Percentiles rank a stretch among this genome's conserved stretches.
These are phyloP conservation scores for Conus betulinus DNA, from an alignment of 1,140 invertebrate genomes.

Conservation along the genomic window DNA sequence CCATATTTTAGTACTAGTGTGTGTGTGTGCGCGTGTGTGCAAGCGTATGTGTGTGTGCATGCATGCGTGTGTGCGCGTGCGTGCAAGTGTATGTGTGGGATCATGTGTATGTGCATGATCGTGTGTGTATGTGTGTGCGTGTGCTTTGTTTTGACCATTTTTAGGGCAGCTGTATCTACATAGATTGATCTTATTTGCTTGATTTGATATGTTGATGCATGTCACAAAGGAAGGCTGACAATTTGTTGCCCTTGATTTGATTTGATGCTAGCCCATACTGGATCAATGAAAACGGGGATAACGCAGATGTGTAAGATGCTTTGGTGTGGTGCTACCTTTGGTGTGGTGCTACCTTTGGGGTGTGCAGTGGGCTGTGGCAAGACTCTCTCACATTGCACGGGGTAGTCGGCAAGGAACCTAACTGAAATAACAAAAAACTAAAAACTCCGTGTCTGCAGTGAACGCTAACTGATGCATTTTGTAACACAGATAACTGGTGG, in stretches of 20 bases:
- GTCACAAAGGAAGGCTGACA: no score
- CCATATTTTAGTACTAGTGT: neutral
- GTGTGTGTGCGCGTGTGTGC: neutral
- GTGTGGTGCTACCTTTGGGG: neutral
- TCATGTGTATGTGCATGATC: conserved; percentile 4
- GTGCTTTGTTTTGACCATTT: no score
- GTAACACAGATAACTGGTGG: no score
- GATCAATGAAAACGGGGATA: no score
- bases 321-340: neutral
- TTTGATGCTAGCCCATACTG: no score
- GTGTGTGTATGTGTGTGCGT: neutral
- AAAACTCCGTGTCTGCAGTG: no score
- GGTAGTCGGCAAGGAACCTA: neutral
- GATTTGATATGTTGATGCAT: no score
- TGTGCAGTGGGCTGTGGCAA: neutral
- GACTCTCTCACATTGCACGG: neutral
- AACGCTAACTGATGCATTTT: no score
- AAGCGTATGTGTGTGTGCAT: neutral
- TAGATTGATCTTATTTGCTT: no score
- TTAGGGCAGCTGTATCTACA: neutral
- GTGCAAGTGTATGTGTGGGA: neutral
- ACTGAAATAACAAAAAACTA: no score
- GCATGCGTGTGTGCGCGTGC: neutral
- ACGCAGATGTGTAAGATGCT: neutral
- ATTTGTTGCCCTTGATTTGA: no score